Conservation (phyloP, 2,113 vertebrate genomes). For the Sisor rabdophorus region DNA sequence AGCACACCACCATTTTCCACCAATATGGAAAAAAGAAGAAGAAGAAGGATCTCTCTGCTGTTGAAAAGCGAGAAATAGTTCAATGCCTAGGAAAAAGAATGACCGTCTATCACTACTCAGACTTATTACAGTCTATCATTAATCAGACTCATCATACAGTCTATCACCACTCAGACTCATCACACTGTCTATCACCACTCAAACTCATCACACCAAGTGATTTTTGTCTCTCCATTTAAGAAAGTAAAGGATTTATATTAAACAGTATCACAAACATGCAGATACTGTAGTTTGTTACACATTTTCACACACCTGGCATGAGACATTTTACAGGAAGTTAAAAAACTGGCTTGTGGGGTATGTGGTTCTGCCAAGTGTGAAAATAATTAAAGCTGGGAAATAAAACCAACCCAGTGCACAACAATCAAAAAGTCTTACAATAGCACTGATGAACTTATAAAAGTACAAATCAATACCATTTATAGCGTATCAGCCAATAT, state of each 20-base stretch:
- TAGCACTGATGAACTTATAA: neutral
- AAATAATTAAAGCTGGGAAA: conserved; percentile 23
- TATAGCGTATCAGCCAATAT: neutral
- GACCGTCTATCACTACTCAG: neutral
- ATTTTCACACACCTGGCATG: conserved; percentile 41
- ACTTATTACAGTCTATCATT: neutral
- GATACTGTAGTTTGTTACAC: neutral
- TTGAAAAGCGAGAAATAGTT: no score
- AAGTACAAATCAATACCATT: neutral
- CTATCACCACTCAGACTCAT: no score
- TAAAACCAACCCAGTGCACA: conserved; percentile 12
- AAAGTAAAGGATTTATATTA: no score
- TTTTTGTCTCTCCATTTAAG: neutral
- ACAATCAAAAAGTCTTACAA: neutral
- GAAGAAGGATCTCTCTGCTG: no score
- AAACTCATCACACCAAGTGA: neutral
- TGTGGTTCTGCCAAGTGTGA: conserved; percentile 34
- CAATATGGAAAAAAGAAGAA: no score
- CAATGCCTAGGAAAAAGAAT: no score
- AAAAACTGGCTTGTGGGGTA: conserved; percentile 36
- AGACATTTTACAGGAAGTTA: conserved; percentile 55
- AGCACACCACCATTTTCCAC: no score
- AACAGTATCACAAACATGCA: no score
- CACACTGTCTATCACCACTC: no score
- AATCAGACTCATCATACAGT: no score